Percentiles rank a stretch among this genome's conserved stretches.
phyloP scores from a whole-genome alignment of 2,113 vertebrate genomes.

The Elgaria multicarinata region DNA sequence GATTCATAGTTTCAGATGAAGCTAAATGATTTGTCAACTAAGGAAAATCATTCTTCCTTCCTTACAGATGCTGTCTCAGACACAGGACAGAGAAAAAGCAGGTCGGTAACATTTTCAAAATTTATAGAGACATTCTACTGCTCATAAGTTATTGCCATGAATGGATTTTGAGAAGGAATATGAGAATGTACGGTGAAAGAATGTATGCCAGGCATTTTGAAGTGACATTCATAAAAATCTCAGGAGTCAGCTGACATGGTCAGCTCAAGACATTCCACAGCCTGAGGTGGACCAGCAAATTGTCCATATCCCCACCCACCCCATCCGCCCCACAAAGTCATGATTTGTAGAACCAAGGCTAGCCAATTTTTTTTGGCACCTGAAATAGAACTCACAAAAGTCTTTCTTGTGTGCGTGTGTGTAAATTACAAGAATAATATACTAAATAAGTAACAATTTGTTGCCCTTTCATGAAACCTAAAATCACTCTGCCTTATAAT shows the following conservation, averaged over 20 bases:
- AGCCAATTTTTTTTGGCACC: too few species aligned
- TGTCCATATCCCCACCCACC: too few species aligned
- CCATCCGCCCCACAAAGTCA: not conserved
- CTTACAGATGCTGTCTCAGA: slow-evolving; percentile 80
- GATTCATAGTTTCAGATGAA: slow-evolving; percentile 36
- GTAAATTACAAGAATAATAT: too few species aligned
- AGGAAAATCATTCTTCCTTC: slow-evolving; percentile 68
- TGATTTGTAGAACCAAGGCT: not conserved
- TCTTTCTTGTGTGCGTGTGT: too few species aligned
- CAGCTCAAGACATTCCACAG: not conserved
- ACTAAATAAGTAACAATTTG: too few species aligned
- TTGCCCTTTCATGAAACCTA: too few species aligned
- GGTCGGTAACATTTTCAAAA: slow-evolving; percentile 68
- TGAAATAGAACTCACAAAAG: too few species aligned
- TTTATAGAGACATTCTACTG: not conserved
- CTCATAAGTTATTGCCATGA: slow-evolving; percentile 1
- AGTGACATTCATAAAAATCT: not conserved
- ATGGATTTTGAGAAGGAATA: slow-evolving; percentile 21
- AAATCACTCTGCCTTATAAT: too few species aligned
- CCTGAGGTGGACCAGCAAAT: not conserved
- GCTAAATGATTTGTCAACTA: slow-evolving; percentile 40
- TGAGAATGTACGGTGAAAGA: not conserved
- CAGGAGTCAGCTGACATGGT: not conserved
- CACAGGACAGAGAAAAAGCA: slow-evolving; percentile 74
- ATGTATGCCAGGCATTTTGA: not conserved